phyloP scores from a whole-genome alignment of 2,888 invertebrate genomes.

The Tetragnatha montana region DNA sequence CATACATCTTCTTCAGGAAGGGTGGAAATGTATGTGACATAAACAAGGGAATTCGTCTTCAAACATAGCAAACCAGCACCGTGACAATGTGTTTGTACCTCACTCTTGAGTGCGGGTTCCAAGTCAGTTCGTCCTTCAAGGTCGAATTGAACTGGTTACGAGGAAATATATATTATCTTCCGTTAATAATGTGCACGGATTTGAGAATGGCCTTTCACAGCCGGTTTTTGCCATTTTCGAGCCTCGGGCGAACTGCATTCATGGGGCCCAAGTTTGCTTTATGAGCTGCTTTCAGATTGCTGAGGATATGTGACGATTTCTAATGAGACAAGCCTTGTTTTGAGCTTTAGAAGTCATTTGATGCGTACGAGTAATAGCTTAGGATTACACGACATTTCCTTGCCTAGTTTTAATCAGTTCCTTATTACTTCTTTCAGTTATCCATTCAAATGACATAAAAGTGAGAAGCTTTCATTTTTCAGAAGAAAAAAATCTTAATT shows the following conservation, averaged over 20 bases:
- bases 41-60: constrained; percentile 8
- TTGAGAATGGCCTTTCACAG: constrained; percentile 31
- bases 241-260: constrained; percentile 17
- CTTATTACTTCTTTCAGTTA: not conserved
- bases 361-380: not conserved
- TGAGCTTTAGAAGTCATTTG: not conserved
- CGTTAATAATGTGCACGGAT: constrained; percentile 50
- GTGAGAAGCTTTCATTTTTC: not conserved
- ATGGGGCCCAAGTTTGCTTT: constrained; percentile 16
- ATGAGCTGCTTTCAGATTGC: not conserved
- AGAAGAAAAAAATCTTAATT: not conserved
- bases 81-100: constrained; percentile 13
- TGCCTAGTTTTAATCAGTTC: not conserved
- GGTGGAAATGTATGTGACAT: constrained; percentile 2
- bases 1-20: not conserved
- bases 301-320: not conserved
- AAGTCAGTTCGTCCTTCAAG: constrained; percentile 57
- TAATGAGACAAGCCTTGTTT: not conserved
- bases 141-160: constrained; percentile 59
- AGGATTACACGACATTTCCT: no score
- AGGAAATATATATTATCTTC: constrained; percentile 33
- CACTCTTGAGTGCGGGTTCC: not conserved
- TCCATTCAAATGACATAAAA: not conserved
- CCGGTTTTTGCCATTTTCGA: constrained; percentile 22
- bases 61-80: constrained; percentile 11